These are phyloP conservation scores for Ictalurus punctatus DNA, from an alignment of 2,113 vertebrate species.

Conservation along the genomic window DNA sequence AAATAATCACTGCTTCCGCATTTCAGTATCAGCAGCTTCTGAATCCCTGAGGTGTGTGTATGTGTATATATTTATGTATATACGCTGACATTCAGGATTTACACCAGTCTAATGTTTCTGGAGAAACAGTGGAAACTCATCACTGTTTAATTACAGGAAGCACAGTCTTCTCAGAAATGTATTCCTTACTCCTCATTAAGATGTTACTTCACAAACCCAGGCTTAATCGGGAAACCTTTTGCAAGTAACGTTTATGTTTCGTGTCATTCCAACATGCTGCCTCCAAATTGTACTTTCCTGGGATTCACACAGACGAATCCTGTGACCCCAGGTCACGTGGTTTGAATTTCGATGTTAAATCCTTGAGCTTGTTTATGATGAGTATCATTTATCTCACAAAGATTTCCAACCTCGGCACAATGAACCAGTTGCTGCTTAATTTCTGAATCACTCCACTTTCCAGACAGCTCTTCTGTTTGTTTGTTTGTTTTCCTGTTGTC, in stretches of 20 bases:
- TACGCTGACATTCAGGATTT: background rate
- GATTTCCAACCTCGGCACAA: background rate
- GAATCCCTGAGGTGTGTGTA: background rate
- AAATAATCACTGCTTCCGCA: background rate
- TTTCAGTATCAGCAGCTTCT: background rate
- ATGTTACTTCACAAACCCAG: too few relatives aligned
- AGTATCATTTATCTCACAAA: background rate
- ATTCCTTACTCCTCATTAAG: background rate
- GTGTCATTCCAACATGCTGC: background rate
- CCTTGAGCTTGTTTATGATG: background rate
- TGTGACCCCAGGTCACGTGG: background rate
- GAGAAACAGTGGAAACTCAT: background rate
- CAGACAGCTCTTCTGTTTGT: background rate
- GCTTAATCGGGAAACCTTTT: background rate
- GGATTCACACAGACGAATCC: background rate
- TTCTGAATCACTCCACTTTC: background rate
- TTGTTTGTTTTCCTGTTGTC: background rate
- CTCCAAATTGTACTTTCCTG: background rate
- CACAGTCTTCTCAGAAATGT: background rate
- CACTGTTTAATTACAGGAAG: background rate
- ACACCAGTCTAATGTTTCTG: background rate
- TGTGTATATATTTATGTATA: background rate
- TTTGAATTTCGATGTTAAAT: background rate
- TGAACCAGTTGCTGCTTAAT: background rate
- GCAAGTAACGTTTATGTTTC: background rate